Base-by-base conservation (phyloP, 2,797 vertebrate species). In the Platyrinchus mystaceus region DNA sequence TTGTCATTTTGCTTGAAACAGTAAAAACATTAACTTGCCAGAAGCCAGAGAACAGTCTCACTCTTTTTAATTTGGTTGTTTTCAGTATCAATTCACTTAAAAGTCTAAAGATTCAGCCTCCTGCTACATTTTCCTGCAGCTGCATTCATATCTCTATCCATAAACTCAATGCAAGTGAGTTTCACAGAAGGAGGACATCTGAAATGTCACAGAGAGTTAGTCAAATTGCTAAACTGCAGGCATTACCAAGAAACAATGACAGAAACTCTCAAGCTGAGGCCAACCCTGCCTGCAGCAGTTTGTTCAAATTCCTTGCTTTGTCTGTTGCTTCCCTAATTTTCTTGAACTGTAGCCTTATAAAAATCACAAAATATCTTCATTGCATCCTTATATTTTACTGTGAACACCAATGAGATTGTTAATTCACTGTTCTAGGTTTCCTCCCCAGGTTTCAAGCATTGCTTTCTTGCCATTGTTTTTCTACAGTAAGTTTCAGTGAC, bases 171-270 rank as follows among this genome's bases (percentile, higher is more conserved):
- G 64, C 22, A n/a, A 84, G 59, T 24, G 47, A 86, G 47, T 80
- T 95, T 84, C 82, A 77, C 75, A 68, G 93, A 46, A 80, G 73
- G 56, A 66, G 67, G 59, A 89, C 30, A 67, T 73, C 21, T 63
- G 89, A 94, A 95, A 96, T 60, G 64, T 69, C 63, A 66, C 71
- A 39, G 62, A 55, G 82, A 63, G 73, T 82, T 90, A 88, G n/a
- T 94, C 84, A 96, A 63, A 93, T 70, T 59, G 87, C 89, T 94
- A 55, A 94, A 81, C 88, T 93, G 60, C 84, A 90, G 74, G 89
- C 82, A 83, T 70, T 90, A 88, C 94, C 67, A 86, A 84, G 81
- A 93, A 84, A 94, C 58, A 94, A 66, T 43, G 75, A 68, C 43
- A 76, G 5, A 81, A 73, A 76, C 70, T 89, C 74, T 34, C 88